Base-by-base conservation (phyloP, 2,888 invertebrate species). In the Drosophila paramelanica region DNA sequence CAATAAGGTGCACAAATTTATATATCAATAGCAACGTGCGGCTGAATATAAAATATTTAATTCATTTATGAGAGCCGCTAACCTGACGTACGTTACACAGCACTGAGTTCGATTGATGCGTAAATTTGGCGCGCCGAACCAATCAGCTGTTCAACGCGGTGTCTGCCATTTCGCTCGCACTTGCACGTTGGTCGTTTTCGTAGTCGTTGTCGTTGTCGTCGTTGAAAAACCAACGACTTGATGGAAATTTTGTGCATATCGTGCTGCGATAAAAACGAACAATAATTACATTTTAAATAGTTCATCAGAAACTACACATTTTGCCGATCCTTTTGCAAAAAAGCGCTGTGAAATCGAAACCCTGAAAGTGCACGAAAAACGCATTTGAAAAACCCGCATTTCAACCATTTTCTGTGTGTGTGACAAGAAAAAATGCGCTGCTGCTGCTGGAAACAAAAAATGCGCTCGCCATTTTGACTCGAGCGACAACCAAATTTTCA, bases 391-490 rank as follows among this genome's bases (percentile, higher is more conserved):
- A 89, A 88, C 66, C 58, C 80, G 77, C 77, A 85, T 73, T 65
- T 61, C 70, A 64, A 67, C 33, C 67, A 70, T 68, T 83, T 86
- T 70, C 81, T 80, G 79, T 70, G 80, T 77, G 71, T 77, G 79
- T 78, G 79, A 81, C 81, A 79, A 87, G 81, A 75, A 82, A 88
- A 88, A 85, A 88, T 85, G 85, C 83, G 68, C 80, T 81, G 71
- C 79, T 81, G 70, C 77, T 78, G 81, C 88, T 89, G 89, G 88
- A 89, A 89, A 80, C 82, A 82, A 79, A 88, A 90, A 89, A 86
- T 88, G 83, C 84, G 88, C 89, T 88, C 91, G 91, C 90, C 90
- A 91, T 91, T 91, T 91, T 91, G 89, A 91, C 83, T 90, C 67
- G 70, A 71, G 67, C 76, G 57, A 84, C 77, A 81, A 50, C 71